A percentile compares a stretch with the other conserved stretches of the same genome.
phyloP scores from a whole-genome alignment of 2,113 vertebrate genomes.

The Dissostichus mawsoni region DNA sequence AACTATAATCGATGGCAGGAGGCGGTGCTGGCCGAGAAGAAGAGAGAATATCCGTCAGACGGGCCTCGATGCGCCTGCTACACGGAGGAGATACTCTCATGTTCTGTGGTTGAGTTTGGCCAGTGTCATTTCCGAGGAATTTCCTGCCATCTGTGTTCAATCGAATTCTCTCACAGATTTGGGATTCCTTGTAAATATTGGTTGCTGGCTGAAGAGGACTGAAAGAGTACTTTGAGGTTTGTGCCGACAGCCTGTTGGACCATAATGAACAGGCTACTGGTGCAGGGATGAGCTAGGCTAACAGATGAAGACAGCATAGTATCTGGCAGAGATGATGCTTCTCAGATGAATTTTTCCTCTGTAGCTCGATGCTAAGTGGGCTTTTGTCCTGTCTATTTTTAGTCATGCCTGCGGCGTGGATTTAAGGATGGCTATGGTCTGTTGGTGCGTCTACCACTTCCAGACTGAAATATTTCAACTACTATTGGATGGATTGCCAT shows the following conservation, averaged over 20 bases:
- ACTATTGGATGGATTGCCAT: background rate
- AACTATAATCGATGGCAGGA: conserved; percentile 88
- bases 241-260: conserved; percentile 80
- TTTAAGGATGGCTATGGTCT: background rate
- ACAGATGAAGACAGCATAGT: background rate
- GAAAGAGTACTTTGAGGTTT: conserved; percentile 85
- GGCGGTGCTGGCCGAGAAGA: conserved; percentile 63
- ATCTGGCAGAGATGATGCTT: background rate
- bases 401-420: background rate
- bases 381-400: background rate
- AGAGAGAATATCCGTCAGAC: conserved; percentile 86
- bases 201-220: conserved; percentile 86
- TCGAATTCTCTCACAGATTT: conserved; percentile 97
- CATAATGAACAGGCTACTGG: conserved; percentile 74
- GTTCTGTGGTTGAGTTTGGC: conserved; percentile 95
- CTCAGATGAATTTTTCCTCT: background rate
- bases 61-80: conserved; percentile 85
- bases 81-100: conserved; percentile 90
- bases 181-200: conserved; percentile 95
- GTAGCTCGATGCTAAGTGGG: background rate
- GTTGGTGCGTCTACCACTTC: too few relatives aligned
- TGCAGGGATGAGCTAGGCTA: background rate
- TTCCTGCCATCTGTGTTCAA: conserved; percentile 98
- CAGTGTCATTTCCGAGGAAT: conserved; percentile 98
- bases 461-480: background rate